phyloP scores from a whole-genome alignment of 2,888 invertebrate genomes.

The Augiades crinisus region DNA sequence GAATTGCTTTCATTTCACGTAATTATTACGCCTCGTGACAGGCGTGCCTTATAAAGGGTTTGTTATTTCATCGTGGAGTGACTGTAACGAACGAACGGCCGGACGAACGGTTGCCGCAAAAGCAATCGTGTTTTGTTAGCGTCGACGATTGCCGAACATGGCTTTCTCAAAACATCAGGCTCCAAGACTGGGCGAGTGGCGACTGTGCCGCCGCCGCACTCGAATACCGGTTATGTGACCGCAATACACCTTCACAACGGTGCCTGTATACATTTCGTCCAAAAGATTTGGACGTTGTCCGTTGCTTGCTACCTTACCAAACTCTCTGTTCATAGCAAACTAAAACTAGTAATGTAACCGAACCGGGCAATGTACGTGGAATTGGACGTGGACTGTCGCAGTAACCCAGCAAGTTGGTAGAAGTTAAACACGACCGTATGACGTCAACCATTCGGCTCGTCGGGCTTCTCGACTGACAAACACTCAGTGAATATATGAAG shows the following conservation, averaged over 20 bases:
- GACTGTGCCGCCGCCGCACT: conserved; percentile 59
- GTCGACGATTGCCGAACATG: conserved; percentile 66
- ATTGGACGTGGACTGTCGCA: conserved; percentile 30
- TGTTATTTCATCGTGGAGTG: conserved; percentile 38
- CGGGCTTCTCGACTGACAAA: conserved; percentile 76
- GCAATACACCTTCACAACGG: conserved; percentile 68
- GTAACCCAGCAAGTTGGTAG: conserved; percentile 44
- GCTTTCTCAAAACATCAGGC: conserved; percentile 77
- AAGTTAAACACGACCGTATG: conserved; percentile 70
- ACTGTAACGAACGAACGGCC: conserved; percentile 55
- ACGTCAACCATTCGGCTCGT: conserved; percentile 79
- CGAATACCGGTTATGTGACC: conserved; percentile 81
- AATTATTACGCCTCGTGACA: conserved; percentile 33
- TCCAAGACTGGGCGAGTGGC: conserved; percentile 62
- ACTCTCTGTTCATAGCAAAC: conserved; percentile 25
- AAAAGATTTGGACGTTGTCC: conserved; percentile 43
- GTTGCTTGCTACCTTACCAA: conserved; percentile 46
- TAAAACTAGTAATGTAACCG: too few relatives aligned
- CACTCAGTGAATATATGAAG: conserved; percentile 61
- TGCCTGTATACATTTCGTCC: conserved; percentile 36
- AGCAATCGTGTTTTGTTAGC: conserved; percentile 70
- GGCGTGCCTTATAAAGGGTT: conserved; percentile 46
- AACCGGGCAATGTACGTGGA: conserved; percentile 52
- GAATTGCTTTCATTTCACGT: conserved; percentile 28
- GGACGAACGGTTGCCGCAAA: conserved; percentile 59